A percentile compares a stretch with the other conserved stretches of the same genome.
Evolutionary conservation across 2,113 vertebrate genomes (phyloP).

Genomic region (Tachuris rubrigastra): DNA sequence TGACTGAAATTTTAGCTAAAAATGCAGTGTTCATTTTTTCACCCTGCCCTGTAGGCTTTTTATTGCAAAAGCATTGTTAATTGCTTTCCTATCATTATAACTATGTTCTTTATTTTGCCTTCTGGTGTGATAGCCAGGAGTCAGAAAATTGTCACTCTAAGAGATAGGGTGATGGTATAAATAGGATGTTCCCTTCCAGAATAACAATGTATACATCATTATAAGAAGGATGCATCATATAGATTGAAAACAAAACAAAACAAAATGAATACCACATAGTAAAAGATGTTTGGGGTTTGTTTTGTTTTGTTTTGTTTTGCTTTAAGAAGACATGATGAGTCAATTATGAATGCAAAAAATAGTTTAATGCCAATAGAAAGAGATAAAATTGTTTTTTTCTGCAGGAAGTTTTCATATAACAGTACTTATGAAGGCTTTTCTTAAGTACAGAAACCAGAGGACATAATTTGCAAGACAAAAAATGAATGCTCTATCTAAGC

Average conservation of each 20-base stretch:
- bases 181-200: background rate
- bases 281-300: background rate
- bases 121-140: background rate
- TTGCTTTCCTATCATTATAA: background rate
- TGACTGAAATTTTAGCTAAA: background rate
- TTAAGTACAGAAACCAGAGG: background rate
- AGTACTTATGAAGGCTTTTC: background rate
- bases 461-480: background rate
- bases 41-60: background rate
- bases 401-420: background rate
- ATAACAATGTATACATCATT: background rate
- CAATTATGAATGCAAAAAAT: background rate
- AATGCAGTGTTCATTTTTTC: background rate
- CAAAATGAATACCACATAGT: background rate
- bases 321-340: background rate
- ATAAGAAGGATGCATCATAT: background rate
- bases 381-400: background rate
- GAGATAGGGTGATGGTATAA: background rate
- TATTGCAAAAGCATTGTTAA: background rate
- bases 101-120: background rate
- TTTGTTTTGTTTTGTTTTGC: background rate
- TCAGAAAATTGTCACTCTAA: background rate
- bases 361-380: background rate
- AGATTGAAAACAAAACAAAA: background rate
- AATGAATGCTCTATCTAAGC: background rate